Percentiles rank a stretch among this genome's conserved stretches.
phyloP scores from a whole-genome alignment of 1,140 invertebrate genomes.

The Mycetomoellerius zeteki region DNA sequence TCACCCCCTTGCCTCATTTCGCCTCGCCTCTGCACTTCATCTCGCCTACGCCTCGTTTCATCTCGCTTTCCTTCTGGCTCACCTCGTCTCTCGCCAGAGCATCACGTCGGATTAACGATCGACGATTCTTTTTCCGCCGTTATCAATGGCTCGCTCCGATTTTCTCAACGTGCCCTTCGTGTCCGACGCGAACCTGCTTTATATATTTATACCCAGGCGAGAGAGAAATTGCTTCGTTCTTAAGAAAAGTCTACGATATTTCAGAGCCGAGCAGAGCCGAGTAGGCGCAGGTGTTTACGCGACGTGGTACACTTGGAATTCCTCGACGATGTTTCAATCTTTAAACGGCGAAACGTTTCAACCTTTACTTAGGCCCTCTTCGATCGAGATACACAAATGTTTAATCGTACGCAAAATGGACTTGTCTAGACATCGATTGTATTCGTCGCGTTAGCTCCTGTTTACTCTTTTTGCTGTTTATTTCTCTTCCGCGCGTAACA shows the following conservation, averaged over 20 bases:
- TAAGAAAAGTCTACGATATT: not conserved
- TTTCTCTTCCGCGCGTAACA: not conserved
- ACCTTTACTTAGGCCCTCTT: not conserved
- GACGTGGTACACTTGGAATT: not conserved
- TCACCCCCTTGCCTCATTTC: not conserved
- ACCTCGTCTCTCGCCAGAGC: not conserved
- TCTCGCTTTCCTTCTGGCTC: not conserved
- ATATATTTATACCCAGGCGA: too few relatives aligned
- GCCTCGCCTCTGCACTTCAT: not conserved
- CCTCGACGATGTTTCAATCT: not conserved
- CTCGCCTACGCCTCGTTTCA: not conserved
- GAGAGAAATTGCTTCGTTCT: not conserved
- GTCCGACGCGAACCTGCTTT: not conserved
- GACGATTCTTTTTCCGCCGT: not conserved
- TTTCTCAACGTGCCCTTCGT: not conserved
- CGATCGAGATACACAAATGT: not conserved
- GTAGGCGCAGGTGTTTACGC: not conserved
- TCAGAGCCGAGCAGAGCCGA: not conserved
- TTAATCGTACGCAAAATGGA: constrained; percentile 18
- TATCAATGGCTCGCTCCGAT: constrained; percentile 13
- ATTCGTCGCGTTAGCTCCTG: not conserved
- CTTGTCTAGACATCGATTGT: not conserved
- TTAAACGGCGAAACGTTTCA: not conserved
- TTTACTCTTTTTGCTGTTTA: constrained; percentile 1
- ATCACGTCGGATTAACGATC: constrained; percentile 6